Percentiles rank a stretch among this genome's conserved stretches.
These are phyloP conservation scores for Oligia strigilis DNA, from an alignment of 2,888 invertebrate species.

Conservation along the genomic window DNA sequence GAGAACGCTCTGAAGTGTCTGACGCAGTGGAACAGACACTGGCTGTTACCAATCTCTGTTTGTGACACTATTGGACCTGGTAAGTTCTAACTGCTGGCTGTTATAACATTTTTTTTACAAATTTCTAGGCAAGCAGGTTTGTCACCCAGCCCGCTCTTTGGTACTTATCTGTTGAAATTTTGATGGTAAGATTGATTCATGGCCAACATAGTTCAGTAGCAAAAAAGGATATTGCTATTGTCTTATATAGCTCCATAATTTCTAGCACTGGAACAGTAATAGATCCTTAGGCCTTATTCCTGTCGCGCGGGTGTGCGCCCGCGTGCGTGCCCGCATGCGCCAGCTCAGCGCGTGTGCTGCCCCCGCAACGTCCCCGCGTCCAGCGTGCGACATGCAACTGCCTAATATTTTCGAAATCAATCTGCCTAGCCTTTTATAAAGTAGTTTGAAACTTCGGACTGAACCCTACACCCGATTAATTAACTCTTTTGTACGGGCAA, in stretches of 20 bases:
- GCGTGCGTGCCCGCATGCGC: background rate
- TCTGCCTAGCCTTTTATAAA: background rate
- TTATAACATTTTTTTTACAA: background rate
- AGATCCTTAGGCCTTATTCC: background rate
- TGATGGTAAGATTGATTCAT: background rate
- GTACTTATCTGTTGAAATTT: background rate
- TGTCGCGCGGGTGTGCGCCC: background rate
- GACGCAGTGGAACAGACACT: constrained; percentile 71
- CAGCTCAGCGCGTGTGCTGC: background rate
- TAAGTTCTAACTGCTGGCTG: constrained; percentile 20
- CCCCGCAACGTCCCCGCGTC: background rate
- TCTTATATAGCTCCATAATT: background rate
- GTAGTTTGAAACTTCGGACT: background rate
- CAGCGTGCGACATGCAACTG: background rate
- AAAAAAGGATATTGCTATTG: background rate
- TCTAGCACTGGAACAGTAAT: background rate
- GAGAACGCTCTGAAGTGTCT: constrained; percentile 80
- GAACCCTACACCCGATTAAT: background rate
- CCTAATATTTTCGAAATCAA: background rate
- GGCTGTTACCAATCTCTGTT: constrained; percentile 79
- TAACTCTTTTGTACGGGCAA: background rate
- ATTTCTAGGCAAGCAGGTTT: background rate
- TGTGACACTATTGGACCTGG: constrained; percentile 60
- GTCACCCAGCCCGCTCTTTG: background rate
- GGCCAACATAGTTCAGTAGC: background rate